phyloP scores from a whole-genome alignment of 1,140 invertebrate genomes.

The Trypoxylus dichotomus region DNA sequence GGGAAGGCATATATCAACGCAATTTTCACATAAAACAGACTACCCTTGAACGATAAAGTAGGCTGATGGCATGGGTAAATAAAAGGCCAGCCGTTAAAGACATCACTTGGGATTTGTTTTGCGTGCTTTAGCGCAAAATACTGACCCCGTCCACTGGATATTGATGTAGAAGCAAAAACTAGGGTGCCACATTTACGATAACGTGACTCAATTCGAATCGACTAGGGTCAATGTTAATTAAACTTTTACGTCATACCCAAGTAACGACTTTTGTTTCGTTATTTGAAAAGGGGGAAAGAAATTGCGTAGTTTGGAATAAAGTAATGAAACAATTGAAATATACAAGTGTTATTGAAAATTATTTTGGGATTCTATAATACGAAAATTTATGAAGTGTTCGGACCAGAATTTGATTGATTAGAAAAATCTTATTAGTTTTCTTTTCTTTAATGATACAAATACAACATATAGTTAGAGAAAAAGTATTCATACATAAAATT shows the following conservation, averaged over 20 bases:
- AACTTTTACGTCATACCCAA: not conserved
- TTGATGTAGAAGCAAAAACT: not conserved
- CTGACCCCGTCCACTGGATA: conserved; percentile 8
- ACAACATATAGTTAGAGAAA: no score
- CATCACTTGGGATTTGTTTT: conserved; percentile 18
- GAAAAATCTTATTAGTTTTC: no score
- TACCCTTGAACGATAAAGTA: not conserved
- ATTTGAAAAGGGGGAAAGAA: not conserved
- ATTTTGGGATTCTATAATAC: no score
- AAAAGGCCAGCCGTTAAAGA: not conserved
- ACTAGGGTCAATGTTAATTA: conserved; percentile 10
- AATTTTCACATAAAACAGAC: not conserved
- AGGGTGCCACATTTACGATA: not conserved
- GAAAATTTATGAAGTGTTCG: no score
- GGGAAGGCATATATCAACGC: not conserved
- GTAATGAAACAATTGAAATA: no score
- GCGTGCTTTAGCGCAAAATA: not conserved
- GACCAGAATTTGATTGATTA: no score
- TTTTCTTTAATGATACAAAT: no score
- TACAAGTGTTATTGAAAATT: no score
- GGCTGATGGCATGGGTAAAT: not conserved
- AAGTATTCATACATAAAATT: no score
- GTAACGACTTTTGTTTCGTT: not conserved
- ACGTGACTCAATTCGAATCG: not conserved
- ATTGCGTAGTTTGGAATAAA: no score